Evolutionary conservation across 1,140 invertebrate genomes (phyloP).

Genomic region (Oreohelix idahoensis): DNA sequence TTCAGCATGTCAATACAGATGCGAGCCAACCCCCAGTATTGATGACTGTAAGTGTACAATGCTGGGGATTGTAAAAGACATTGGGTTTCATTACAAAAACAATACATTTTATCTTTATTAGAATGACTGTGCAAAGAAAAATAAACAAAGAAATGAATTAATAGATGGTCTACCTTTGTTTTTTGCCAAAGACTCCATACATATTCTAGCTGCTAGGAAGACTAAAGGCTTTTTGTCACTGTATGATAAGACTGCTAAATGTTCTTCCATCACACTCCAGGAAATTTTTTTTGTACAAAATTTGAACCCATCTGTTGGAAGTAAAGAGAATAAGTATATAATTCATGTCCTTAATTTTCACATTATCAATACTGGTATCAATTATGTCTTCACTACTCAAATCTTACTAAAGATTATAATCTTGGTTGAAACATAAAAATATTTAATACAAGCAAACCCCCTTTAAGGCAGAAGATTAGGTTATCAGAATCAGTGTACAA

Average conservation of each 20-base stretch:
- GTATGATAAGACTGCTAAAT: constrained; percentile 22
- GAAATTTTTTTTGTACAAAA: constrained; percentile 12
- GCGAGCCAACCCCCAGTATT: constrained; percentile 27
- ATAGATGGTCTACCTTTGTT: constrained; percentile 23
- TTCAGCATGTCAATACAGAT: constrained; percentile 22
- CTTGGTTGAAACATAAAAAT: too few relatives aligned
- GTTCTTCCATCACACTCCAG: constrained; percentile 37
- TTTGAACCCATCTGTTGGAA: background rate
- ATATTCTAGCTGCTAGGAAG: constrained; percentile 32
- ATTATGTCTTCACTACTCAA: too few relatives aligned
- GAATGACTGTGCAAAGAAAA: too few relatives aligned
- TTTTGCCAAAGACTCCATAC: constrained; percentile 36
- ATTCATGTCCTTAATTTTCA: too few relatives aligned
- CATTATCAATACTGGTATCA: too few relatives aligned
- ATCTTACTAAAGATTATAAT: too few relatives aligned
- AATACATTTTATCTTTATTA: background rate
- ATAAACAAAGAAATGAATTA: background rate
- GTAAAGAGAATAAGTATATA: background rate
- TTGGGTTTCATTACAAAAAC: background rate
- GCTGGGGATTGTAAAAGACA: background rate
- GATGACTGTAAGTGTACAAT: constrained; percentile 22
- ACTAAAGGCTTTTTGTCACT: constrained; percentile 24
- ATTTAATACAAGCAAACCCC: too few relatives aligned
- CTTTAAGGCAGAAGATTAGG: too few relatives aligned
- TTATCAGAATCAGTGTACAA: too few relatives aligned